Conservation (phyloP, 2,888 invertebrate genomes). For the Julus scandinavius region DNA sequence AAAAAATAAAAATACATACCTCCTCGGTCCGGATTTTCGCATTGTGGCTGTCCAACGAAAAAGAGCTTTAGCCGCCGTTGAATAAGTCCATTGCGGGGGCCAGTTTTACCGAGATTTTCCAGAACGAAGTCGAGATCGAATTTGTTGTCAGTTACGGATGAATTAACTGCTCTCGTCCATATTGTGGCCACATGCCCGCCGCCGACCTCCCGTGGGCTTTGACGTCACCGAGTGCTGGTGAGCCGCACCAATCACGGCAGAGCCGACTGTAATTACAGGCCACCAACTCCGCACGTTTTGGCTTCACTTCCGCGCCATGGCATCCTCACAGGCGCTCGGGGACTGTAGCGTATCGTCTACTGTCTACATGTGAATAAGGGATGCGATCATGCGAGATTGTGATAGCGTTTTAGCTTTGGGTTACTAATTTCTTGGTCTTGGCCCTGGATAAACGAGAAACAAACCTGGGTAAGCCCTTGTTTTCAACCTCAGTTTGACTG, state of each 20-base stretch:
- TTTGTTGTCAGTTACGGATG: constrained; percentile 50
- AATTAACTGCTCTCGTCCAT: constrained; percentile 51
- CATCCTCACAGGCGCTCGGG: no score
- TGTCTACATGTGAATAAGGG: no score
- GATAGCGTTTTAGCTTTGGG: no score
- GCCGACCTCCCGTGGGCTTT: constrained; percentile 52
- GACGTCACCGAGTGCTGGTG: constrained; percentile 46
- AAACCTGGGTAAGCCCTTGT: no score
- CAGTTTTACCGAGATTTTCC: background rate
- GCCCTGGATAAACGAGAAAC: no score
- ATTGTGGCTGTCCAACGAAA: background rate
- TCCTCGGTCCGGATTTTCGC: background rate
- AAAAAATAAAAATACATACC: background rate
- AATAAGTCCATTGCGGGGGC: background rate
- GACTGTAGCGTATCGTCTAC: no score
- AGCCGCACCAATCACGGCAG: constrained; percentile 35
- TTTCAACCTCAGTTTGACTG: no score
- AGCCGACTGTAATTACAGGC: constrained; percentile 48
- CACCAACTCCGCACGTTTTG: background rate
- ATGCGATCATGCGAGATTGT: no score
- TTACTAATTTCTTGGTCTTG: no score
- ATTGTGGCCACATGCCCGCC: constrained; percentile 53
- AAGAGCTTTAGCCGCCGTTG: background rate
- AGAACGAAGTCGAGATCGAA: constrained; percentile 8
- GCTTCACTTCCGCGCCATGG: background rate